Conservation (phyloP, 2,113 vertebrate species). For the Prionailurus viverrinus region DNA sequence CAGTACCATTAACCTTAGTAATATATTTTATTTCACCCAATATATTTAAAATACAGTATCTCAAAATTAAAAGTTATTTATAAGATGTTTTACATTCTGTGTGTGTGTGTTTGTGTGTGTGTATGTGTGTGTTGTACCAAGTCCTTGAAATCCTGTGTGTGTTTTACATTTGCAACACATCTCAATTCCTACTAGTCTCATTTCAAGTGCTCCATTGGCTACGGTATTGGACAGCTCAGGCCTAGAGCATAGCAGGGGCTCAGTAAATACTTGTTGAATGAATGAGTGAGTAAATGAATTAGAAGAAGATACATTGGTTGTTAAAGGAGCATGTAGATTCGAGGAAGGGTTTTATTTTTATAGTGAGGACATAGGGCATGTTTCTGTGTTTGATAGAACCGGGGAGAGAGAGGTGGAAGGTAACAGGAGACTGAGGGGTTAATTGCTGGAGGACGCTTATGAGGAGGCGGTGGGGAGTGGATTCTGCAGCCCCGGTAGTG, state of each 20-base stretch:
- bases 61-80: background rate
- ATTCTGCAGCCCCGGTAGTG: background rate
- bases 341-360: background rate
- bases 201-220: background rate
- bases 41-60: slow-evolving; percentile 30
- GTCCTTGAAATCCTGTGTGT: background rate
- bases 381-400: background rate
- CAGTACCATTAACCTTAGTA: background rate
- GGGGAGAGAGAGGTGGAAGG: background rate
- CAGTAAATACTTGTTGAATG: background rate
- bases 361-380: background rate
- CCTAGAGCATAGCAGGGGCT: background rate
- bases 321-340: background rate
- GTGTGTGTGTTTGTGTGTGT: too few relatives aligned
- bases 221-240: background rate
- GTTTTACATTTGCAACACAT: background rate
- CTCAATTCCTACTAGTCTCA: background rate
- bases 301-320: background rate
- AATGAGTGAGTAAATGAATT: background rate
- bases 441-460: background rate
- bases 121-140: background rate
- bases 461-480: background rate
- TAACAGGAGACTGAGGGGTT: background rate
- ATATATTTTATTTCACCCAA: background rate
- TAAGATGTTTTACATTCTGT: background rate